These are phyloP conservation scores for Myotis planiceps DNA, from an alignment of 2,797 vertebrate genomes.

Conservation along the genomic window DNA sequence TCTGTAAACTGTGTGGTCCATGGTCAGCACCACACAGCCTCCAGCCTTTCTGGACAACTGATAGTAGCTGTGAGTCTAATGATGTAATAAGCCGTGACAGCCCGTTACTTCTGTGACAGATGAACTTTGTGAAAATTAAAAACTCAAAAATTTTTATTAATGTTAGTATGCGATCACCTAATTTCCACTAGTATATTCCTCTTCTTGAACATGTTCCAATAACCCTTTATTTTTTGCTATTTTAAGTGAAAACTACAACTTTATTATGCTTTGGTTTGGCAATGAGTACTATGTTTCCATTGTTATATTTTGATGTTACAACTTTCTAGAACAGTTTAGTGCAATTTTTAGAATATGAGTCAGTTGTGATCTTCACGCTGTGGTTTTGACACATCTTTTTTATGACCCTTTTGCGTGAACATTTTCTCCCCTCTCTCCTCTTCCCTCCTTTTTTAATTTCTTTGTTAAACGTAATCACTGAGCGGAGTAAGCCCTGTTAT, in stretches of 20 bases:
- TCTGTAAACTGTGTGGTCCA: background rate
- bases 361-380: background rate
- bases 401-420: background rate
- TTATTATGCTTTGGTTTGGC: background rate
- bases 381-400: background rate
- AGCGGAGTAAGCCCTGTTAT: background rate
- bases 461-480: background rate
- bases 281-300: background rate
- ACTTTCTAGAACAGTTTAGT: background rate
- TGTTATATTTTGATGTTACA: slow-evolving; percentile 5
- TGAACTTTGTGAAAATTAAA: background rate
- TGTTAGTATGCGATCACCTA: background rate
- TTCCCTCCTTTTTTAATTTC: background rate
- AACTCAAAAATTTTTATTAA: background rate
- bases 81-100: background rate
- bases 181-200: background rate
- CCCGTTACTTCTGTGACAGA: background rate
- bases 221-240: background rate
- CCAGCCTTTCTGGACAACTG: background rate
- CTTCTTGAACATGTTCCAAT: background rate
- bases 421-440: background rate
- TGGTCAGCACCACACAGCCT: accelerated
- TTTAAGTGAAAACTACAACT: slow-evolving; percentile 4
- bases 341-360: slow-evolving; percentile 29
- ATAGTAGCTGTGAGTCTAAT: background rate